Evolutionary conservation across 92 coral and sea anemone genomes (phyloP), one percentile per base, ranked within the genome.

Genomic region (Heliopora coerulea): DNA sequence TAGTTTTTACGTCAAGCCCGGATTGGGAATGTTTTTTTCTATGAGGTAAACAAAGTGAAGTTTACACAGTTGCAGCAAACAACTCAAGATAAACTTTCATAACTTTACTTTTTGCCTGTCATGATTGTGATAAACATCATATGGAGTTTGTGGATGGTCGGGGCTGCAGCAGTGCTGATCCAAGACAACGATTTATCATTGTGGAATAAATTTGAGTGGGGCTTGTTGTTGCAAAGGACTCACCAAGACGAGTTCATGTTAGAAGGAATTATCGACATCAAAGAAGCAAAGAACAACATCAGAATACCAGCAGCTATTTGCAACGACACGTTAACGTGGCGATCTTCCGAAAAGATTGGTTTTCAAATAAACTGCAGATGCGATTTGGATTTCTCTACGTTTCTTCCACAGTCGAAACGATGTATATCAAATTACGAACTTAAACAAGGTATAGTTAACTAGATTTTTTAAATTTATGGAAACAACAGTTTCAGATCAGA

Each of bases 261-360:
- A 42, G 25, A 44, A 48, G 58, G 50, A 19, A 17, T 64, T 39
- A 8, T 37, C 41, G 54, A 64, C 2, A 5, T 1, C 24, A 4
- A 20, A 13, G 21, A 12, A 25, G 35, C 14, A 25, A 30, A 23
- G 24, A 19, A 25, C 8, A 23, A 25, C 15, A 10, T 29, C 8
- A 66, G 0, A 31, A 44, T 66, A 28, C 73, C 73, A 34, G 73
- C 56, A 23, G 73, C 73, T 24, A 44, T 37, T n/a, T 66, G 73
- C 40, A 66, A 44, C 17, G 56, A 66, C 3, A 34, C 52, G 5
- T 4, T 34, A 28, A 44, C 73, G 20, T 23, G 9, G 10, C 42
- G 6, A 11, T 13, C 23, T 10, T 11, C n/a, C 2, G 24, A 39
- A 18, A 52, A 24, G n/a, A 32, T 33, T 66, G 73, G 73, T 24